These are phyloP conservation scores for Tetraodon nigroviridis DNA, from an alignment of 2,113 vertebrate species.

Conservation along the genomic window DNA sequence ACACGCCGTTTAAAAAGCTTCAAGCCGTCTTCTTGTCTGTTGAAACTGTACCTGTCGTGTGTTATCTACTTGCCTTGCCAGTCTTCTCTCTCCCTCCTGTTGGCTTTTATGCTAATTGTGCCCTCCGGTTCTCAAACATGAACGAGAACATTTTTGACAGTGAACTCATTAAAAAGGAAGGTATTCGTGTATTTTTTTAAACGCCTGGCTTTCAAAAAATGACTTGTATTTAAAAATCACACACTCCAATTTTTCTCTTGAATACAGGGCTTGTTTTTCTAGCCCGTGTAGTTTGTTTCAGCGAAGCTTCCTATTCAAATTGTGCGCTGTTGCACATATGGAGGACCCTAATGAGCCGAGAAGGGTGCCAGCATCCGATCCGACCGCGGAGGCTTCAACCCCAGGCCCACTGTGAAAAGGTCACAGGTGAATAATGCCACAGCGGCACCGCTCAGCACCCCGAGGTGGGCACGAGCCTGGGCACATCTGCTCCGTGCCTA, in stretches of 20 bases:
- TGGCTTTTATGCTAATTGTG: no score
- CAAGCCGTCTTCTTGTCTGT: no score
- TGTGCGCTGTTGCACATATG: slow-evolving; percentile 59
- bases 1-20: background rate
- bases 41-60: no score
- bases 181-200: background rate
- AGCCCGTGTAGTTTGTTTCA: slow-evolving; percentile 10
- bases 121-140: no score
- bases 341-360: slow-evolving; percentile 61
- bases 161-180: no score
- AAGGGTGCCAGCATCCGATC: slow-evolving; percentile 45
- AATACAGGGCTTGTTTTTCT: background rate
- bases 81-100: no score
- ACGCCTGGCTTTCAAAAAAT: background rate
- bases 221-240: background rate
- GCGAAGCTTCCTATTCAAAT: slow-evolving; percentile 34
- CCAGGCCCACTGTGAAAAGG: slow-evolving; percentile 62
- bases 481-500: slow-evolving; percentile 64
- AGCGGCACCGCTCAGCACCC: slow-evolving; percentile 46
- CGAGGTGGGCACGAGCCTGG: slow-evolving; percentile 47
- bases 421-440: slow-evolving; percentile 60
- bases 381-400: slow-evolving; percentile 37
- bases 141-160: no score
- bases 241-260: no score
- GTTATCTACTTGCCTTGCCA: no score